Evolutionary conservation across 2,888 invertebrate genomes (phyloP), one percentile per base, ranked within the genome.

Genomic region (Tetheella fluctuosa): DNA sequence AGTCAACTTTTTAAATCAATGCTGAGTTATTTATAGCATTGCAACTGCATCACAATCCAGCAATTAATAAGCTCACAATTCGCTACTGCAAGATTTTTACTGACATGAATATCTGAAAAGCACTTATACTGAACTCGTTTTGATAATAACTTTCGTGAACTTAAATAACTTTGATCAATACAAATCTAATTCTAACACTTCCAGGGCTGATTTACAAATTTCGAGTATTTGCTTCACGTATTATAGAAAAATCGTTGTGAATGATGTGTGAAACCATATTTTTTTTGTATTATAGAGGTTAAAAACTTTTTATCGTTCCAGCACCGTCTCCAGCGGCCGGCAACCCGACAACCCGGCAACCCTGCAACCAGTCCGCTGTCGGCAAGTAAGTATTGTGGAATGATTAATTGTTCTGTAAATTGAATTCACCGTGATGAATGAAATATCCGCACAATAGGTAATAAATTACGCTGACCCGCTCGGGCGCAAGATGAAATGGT

Each of bases 401-500:
- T 93, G 92, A 92, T 91, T 91, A 93, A 93, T 93, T 90, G 91
- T 90, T 89, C 88, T 90, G 88, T 90, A 91, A 91, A 93, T 93
- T 92, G 91, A 93, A 91, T 91, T 91, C 92, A 90, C 89, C 90
- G 90, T 91, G 92, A 93, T 92, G 90, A 93, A 93, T 93, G 91
- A 92, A 91, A 91, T 91, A 91, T 91, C 86, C 89, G 83, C 89
- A 92, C 92, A 93, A 92, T 91, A 92, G 92, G 91, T 93, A 91
- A 93, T 91, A 92, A 93, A 93, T 93, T 90, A 91, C 91, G 80
- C 89, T 89, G 88, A 89, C 91, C 90, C 90, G 88, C 83, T 85
- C 81, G 86, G 85, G 86, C 82, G 88, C 87, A 90, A 91, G 90
- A 91, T 90, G 91, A 88, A 90, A 88, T 86, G 89, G 81, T 86